Evolutionary conservation across 2,113 vertebrate genomes (phyloP), one percentile per base, ranked within the genome.

Genomic region (Lathamus discolor): DNA sequence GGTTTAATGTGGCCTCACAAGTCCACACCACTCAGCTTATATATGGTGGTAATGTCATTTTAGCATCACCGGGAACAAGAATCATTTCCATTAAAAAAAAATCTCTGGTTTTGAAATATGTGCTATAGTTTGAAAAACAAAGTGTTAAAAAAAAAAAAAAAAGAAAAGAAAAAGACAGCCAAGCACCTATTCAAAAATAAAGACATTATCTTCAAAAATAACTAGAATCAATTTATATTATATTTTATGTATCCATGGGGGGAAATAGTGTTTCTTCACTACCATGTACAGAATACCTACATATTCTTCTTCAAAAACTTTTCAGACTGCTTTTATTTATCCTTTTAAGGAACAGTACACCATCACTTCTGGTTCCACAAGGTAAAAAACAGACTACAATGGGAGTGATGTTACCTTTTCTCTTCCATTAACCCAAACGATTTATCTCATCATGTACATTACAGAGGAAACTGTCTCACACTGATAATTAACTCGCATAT

Each of bases 91-190:
- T 70, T 9, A 4, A 8, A 27, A 75, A 75, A 37, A 46, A 41
- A 57, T 33, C 11, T 48, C 29, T 63, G 4, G 1, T 75, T 54
- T 44, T 93, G 7, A 55, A 84, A 87, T 17, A 83, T 4, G 54
- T 17, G 6, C 0, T 25, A 17, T 19, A 31, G 7, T 37, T 70
- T 25, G 10, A 46, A 73, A 88, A 41, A 54, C 6, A 57, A 57
- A 20, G 9, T 4, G 33, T 24, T 23, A 37, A 24, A 14, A 18
- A 22, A 37, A 37, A 24, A 14, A 18, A 22, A 37, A 16, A 19
- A 37, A 19, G 16, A 17, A 1, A 19, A 25, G 10, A 13, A 11
- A 1, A 13, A 33, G 5, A 6, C n/a, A 63, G 3, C 2, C 4
- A 68, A 55, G 1, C 3, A 62, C 6, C 37, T 44, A 22, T 80